Evolutionary conservation across 2,888 invertebrate species (phyloP).

Genomic region (Sarcophaga caerulescens): DNA sequence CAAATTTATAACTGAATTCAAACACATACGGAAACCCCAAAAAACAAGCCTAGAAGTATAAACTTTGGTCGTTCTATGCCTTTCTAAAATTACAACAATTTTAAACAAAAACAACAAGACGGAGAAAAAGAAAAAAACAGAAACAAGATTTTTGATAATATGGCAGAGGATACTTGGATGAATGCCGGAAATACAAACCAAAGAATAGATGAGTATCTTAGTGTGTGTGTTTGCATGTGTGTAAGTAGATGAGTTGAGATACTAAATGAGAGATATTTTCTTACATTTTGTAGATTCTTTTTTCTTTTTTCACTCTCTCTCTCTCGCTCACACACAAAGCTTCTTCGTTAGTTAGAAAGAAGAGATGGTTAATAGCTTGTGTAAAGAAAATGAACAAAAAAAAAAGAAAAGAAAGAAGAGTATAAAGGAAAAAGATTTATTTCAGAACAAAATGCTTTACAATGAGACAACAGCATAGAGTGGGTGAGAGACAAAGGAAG

Average conservation of each 20-base stretch:
- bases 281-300: neutral
- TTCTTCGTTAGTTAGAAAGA: conserved; percentile 45
- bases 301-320: neutral
- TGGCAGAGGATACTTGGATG: neutral
- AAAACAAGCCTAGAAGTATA: neutral
- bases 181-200: neutral
- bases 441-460: conserved; percentile 36
- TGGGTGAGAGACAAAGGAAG: neutral
- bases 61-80: neutral
- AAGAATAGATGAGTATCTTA: conserved; percentile 2
- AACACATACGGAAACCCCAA: neutral
- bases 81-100: neutral
- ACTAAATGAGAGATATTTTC: conserved; percentile 34
- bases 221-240: conserved; percentile 1
- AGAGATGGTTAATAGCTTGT: conserved; percentile 62
- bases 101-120: neutral
- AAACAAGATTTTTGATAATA: neutral
- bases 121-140: too few species aligned
- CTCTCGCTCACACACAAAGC: neutral
- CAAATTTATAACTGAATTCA: neutral
- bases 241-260: conserved; percentile 11
- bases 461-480: conserved; percentile 3
- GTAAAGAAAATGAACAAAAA: conserved; percentile 48
- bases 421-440: conserved; percentile 55
- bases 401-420: neutral